phyloP scores from a whole-genome alignment of 1,140 invertebrate genomes.

The Anoplolepis gracilipes region DNA sequence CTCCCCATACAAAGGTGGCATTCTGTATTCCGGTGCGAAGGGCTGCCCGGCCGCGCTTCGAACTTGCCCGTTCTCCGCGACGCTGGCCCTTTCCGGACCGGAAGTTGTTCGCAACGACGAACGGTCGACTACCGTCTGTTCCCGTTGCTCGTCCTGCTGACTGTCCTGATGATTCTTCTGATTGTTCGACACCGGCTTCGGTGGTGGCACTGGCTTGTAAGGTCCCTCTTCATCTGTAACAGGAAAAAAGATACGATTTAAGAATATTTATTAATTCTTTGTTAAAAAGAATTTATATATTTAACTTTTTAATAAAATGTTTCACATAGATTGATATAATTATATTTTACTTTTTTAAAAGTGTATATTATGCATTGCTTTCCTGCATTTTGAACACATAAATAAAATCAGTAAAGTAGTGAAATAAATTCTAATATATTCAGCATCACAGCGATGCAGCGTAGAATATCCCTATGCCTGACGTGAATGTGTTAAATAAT shows the following conservation, averaged over 20 bases:
- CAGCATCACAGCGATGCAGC: neutral
- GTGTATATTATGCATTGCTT: neutral
- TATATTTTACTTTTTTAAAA: neutral
- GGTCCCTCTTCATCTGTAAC: conserved; percentile 86
- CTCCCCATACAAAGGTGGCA: conserved; percentile 84
- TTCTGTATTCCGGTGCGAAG: conserved; percentile 82
- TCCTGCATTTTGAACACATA: neutral
- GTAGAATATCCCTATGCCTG: neutral
- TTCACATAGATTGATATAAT: neutral
- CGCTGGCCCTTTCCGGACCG: conserved; percentile 80
- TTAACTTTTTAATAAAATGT: neutral
- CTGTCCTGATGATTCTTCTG: conserved; percentile 77
- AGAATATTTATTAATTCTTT: neutral
- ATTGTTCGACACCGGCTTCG: conserved; percentile 87
- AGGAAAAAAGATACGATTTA: conserved; percentile 17
- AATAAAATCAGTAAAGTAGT: neutral
- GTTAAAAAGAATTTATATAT: neutral
- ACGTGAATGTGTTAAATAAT: conserved; percentile 38
- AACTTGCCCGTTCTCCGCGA: conserved; percentile 45
- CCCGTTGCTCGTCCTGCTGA: conserved; percentile 73
- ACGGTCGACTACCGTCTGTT: conserved; percentile 77
- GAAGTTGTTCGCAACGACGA: conserved; percentile 71
- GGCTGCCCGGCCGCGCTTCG: conserved; percentile 81
- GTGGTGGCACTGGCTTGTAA: conserved; percentile 88
- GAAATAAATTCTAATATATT: conserved; percentile 50